Evolutionary conservation across 2,797 vertebrate genomes (phyloP), one percentile per base, ranked within the genome.

Genomic region (Lerista edwardsae): DNA sequence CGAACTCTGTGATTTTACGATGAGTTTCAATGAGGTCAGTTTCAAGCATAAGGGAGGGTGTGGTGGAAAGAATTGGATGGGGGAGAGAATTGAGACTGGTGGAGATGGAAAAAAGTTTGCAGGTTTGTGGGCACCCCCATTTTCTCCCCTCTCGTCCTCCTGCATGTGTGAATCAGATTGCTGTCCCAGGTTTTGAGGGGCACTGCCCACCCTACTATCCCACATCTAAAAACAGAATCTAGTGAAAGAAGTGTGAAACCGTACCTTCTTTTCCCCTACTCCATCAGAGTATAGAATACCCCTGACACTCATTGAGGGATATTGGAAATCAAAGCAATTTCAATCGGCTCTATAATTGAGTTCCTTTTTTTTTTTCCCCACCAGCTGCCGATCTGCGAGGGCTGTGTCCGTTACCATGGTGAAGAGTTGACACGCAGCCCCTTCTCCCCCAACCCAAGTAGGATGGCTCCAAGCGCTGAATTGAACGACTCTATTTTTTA

Each of bases 391-490:
- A 47, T 9, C 29, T 59, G 6, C 65, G 59, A 19, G 9, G 11
- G 55, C 15, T 2, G 19, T 74, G 0, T 69, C 76, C 74, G 34
- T 82, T 80, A n/a, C 64, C 6, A 62, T 17, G 31, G 68, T 44
- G 79, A 1, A 62, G 59, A 15, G 17, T 27, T 74, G 75, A 10
- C 79, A 19, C 67, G 76, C 19, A 76, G 29, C 29, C 1, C n/a
- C 27, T 7, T 57, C 27, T 31, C 41, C n/a, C 55, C 27, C 6
- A 55, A 10, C 23, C 51, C 27, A 36, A 41, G 74, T 39, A 91
- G 82, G 91, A 41, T 29, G 27, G 39, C 47, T 47, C 23, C 57
- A 62, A 67, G 6, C 79, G 87, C 75, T 57, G 44, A 76, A 79
- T 74, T 1, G 47, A 7, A 1, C 12, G 67, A 7, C 3, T 83